Conservation (phyloP, 37 sponge, comb jelly and placozoan genomes). For the Eunapius fragilis region DNA sequence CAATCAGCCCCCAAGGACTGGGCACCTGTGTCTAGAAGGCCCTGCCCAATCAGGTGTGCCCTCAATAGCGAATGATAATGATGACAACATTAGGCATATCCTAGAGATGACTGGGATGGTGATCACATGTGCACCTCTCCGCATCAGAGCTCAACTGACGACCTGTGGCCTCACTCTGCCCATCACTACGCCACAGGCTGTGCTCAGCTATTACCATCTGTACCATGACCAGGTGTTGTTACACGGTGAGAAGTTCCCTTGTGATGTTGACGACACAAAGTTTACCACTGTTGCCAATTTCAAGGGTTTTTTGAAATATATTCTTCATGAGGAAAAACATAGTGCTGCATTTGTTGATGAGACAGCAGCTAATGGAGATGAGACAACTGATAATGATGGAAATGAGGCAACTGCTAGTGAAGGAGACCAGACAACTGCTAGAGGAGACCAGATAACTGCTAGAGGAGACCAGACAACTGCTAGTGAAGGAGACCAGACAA, state of each 20-base stretch:
- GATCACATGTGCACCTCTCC: neutral
- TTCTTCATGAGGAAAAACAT: neutral
- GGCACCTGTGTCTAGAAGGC: neutral
- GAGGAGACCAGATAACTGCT: too few species aligned
- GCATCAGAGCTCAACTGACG: neutral
- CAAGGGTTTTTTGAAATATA: neutral
- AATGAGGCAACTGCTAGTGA: too few species aligned
- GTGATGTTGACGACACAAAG: slow-evolving; percentile 6
- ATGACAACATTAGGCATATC: neutral
- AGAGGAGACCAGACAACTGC: too few species aligned
- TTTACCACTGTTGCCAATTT: slow-evolving; percentile 16
- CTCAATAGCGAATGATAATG: neutral
- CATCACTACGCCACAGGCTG: slow-evolving; percentile 1
- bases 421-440: too few species aligned
- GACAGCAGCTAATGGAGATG: neutral
- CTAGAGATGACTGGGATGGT: slow-evolving; percentile 23
- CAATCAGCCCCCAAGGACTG: neutral
- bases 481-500: too few species aligned
- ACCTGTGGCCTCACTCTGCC: slow-evolving; percentile 8
- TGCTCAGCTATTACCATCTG: slow-evolving; percentile 29
- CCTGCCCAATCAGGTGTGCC: neutral
- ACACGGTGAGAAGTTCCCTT: neutral
- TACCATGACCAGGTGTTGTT: neutral
- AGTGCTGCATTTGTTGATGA: neutral
- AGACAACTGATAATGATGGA: too few species aligned